phyloP scores from a whole-genome alignment of 2,113 vertebrate genomes.

The Pomatostomus ruficeps region DNA sequence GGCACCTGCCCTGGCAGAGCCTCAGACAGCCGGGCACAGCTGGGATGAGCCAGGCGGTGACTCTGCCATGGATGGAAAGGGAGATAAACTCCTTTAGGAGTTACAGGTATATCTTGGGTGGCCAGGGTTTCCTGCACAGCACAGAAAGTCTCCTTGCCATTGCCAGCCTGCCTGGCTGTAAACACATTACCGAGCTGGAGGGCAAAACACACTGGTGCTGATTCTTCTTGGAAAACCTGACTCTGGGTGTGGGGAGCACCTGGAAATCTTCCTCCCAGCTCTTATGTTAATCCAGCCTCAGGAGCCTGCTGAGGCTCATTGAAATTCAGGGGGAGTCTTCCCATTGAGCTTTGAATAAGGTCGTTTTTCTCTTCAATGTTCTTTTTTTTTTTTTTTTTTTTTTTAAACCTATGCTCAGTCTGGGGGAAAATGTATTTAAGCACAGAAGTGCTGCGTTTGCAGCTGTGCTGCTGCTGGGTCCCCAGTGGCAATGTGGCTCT shows the following conservation, averaged over 20 bases:
- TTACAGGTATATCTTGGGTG: background rate
- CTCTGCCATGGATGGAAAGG: background rate
- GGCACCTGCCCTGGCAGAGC: background rate
- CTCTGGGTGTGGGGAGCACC: conserved; percentile 10
- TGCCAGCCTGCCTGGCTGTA: background rate
- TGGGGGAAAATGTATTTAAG: conserved; percentile 13
- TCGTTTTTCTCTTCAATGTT: background rate
- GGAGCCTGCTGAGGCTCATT: background rate
- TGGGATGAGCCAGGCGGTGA: fast-evolving
- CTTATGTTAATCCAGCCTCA: background rate
- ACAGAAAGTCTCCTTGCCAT: background rate
- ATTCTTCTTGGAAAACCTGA: conserved; percentile 5
- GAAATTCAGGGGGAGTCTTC: conserved; percentile 18
- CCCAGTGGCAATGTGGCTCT: fast-evolving
- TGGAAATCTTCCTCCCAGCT: conserved; percentile 21
- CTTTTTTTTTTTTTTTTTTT: background rate
- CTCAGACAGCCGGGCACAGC: background rate
- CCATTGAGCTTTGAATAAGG: background rate
- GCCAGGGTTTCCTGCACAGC: background rate
- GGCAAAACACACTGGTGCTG: background rate
- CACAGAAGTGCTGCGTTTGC: background rate
- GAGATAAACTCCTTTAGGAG: background rate
- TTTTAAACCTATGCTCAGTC: background rate
- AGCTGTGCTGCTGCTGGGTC: fast-evolving
- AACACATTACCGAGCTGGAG: background rate